Conservation (phyloP, 2,113 vertebrate genomes). For the Spilogale gracilis region DNA sequence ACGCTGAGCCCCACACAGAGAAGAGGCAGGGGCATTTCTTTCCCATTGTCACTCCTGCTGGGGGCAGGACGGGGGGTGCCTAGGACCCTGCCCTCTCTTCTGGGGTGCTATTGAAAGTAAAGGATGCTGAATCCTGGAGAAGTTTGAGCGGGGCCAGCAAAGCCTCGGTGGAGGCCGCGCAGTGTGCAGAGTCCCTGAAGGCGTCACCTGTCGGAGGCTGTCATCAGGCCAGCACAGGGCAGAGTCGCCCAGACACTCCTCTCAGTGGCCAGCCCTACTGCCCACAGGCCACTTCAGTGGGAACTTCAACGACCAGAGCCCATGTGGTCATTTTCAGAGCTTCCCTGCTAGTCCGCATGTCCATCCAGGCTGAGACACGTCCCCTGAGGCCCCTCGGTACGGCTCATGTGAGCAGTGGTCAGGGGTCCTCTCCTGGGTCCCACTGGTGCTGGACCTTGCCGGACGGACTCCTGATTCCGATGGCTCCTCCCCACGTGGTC, state of each 20-base stretch:
- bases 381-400: neutral
- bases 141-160: neutral
- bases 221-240: neutral
- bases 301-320: neutral
- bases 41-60: neutral
- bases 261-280: too few species aligned
- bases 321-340: neutral
- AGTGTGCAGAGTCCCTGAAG: rapidly evolving
- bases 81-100: neutral
- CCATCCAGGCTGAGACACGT: neutral
- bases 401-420: neutral
- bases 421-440: neutral
- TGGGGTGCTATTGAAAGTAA: neutral
- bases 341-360: neutral
- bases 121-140: neutral
- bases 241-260: neutral
- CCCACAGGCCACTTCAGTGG: neutral
- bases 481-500: neutral
- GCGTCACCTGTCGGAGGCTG: neutral
- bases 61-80: too few species aligned
- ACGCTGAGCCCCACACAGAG: neutral
- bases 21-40: neutral
- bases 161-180: neutral
- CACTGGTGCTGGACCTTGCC: neutral
- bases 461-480: neutral